Conservation (phyloP, 2,888 invertebrate genomes). For the Campoletis raptor region DNA sequence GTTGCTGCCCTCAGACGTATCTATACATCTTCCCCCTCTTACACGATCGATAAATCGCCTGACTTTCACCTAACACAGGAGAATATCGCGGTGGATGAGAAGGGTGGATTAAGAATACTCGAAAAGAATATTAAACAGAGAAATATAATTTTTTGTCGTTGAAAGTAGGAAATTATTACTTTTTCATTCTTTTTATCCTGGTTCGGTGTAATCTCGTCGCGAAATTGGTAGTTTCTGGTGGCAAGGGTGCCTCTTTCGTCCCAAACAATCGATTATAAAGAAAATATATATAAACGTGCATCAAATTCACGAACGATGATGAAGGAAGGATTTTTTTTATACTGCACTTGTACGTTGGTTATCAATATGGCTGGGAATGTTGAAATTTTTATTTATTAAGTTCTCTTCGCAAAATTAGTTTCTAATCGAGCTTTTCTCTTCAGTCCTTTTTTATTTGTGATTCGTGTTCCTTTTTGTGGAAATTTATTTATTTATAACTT, state of each 20-base stretch:
- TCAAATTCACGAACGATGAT: background rate
- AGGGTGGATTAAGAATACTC: slow-evolving; percentile 10
- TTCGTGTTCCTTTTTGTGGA: no score
- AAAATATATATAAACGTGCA: no score
- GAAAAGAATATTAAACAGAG: no score
- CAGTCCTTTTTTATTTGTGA: no score
- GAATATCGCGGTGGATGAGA: background rate
- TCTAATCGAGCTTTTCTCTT: background rate
- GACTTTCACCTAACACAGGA: background rate
- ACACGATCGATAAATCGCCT: background rate
- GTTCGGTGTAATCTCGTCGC: background rate
- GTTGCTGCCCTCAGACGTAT: slow-evolving; percentile 12
- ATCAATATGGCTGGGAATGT: no score
- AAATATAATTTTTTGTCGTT: background rate
- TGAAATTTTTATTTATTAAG: no score
- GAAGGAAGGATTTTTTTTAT: no score
- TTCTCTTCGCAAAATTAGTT: no score
- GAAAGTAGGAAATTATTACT: background rate
- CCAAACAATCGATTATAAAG: background rate
- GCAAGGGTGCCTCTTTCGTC: background rate
- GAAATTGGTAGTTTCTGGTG: background rate
- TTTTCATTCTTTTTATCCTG: background rate
- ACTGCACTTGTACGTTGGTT: no score
- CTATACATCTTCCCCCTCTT: slow-evolving; percentile 17
- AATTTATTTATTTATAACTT: no score